Base-by-base conservation (phyloP, 2,797 vertebrate genomes). In the Scarus forsteni region DNA sequence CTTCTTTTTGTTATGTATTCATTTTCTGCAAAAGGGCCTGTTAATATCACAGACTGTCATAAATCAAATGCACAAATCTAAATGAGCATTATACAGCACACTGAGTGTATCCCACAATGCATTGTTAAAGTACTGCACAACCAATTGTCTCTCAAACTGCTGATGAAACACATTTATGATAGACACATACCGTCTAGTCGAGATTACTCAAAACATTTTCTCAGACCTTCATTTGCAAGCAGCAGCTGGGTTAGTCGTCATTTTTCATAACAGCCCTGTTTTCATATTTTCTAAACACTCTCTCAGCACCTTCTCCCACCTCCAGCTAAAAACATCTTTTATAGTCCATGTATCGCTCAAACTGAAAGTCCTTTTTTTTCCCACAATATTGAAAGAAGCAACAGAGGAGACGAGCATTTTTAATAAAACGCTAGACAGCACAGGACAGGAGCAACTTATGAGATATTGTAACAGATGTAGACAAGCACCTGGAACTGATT, bases 391-490 rank as follows among this genome's bases (percentile, higher is more conserved):
- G 3, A 27, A 44, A 58, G 12, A 18, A 44, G 40, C 2, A 49
- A 12, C 16, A 48, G 56, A n/a, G 19, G 39, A 40, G 61, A 59
- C 35, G 42, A 10, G 27, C 8, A 1, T 52, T 51, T 67, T 57
- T 52, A 40, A 55, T 45, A 62, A 65, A 39, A 36, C 19, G 15
- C 35, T 16, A 13, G 9, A 19, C n/a, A 13, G 18, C 49, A 15
- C 46, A 10, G 56, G 27, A 65, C n/a, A 44, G 18, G 19, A 73
- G 54, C 69, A 49, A n/a, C 16, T 51, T 61, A 48, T 58, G 13
- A 59, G 48, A 67, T 19, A 38, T 13, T 58, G 27, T 16, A 45
- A 48, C 19, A 42, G 18, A 59, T 55, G 34, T 19, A 71, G 16
- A 67, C 67, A 40, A 54, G 40, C 54, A 34, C 16, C 62, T 16